A percentile compares a stretch with the other conserved stretches of the same genome.
Conservation (phyloP, 2,888 invertebrate species). For the Ypsolopha sequella region DNA sequence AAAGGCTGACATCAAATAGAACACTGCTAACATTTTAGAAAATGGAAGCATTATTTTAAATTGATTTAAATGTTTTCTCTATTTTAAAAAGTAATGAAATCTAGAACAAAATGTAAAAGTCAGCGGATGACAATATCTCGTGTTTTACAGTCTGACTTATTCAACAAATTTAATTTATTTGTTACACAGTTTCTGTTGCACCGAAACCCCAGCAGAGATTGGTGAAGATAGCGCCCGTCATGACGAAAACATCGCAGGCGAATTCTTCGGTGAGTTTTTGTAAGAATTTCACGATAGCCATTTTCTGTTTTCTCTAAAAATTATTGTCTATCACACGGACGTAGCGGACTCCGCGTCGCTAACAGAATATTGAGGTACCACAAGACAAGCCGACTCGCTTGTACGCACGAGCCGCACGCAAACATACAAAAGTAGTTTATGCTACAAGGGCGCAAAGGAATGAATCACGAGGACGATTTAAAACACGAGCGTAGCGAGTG, state of each 20-base stretch:
- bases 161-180: constrained; percentile 1
- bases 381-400: no score
- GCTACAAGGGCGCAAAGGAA: no score
- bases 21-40: neutral
- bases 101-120: constrained; percentile 11
- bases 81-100: constrained; percentile 12
- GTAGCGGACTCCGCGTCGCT: no score
- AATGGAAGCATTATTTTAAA: constrained; percentile 6
- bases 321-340: neutral
- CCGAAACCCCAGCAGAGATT: constrained; percentile 41
- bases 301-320: neutral
- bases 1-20: no score
- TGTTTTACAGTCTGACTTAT: neutral
- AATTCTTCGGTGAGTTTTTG: constrained; percentile 27
- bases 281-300: neutral
- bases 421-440: no score
- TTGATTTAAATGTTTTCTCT: constrained; percentile 9
- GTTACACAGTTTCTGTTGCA: constrained; percentile 15
- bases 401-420: no score
- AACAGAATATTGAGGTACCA: no score
- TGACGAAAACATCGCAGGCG: constrained; percentile 22
- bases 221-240: constrained; percentile 46
- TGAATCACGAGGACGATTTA: no score
- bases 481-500: no score
- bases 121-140: constrained; percentile 5